A percentile compares a stretch with the other conserved stretches of the same genome.
Evolutionary conservation across 2,113 vertebrate genomes (phyloP).

Genomic region (Heterocephalus glaber): DNA sequence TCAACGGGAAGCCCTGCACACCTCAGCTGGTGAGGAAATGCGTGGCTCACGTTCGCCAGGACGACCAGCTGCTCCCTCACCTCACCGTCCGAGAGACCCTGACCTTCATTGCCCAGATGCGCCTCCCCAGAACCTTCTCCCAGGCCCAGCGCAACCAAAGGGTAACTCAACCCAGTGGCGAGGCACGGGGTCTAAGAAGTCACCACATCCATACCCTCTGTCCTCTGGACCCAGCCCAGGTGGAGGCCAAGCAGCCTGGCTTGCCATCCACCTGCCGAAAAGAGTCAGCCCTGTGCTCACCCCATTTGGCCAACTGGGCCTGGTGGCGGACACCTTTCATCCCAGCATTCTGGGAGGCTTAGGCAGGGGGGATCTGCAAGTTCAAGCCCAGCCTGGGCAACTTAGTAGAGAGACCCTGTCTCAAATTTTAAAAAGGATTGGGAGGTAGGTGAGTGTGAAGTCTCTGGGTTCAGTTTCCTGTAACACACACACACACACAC

Average conservation of each 20-base stretch:
- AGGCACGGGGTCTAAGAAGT: neutral
- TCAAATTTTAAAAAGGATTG: neutral
- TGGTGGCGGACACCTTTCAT: neutral
- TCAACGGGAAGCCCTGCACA: constrained; percentile 90
- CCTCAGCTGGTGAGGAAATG: constrained; percentile 91
- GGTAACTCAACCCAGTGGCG: constrained; percentile 82
- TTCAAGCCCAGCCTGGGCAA: neutral
- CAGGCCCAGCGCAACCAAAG: constrained; percentile 92
- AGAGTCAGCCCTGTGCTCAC: neutral
- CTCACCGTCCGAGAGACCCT: constrained; percentile 95
- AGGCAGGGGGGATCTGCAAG: neutral
- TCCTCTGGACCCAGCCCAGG: neutral
- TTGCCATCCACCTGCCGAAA: neutral
- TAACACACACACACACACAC: neutral
- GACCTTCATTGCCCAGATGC: constrained; percentile 91
- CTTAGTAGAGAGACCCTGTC: neutral
- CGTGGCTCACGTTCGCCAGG: constrained; percentile 94
- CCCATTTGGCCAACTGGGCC: no score
- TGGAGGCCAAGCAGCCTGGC: neutral
- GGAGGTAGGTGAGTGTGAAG: neutral
- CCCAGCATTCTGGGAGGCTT: neutral
- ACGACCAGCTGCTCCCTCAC: constrained; percentile 95
- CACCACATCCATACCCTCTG: neutral
- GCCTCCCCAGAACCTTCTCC: constrained; percentile 92
- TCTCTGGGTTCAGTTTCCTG: neutral